These are phyloP conservation scores for Picus viridis DNA, from an alignment of 2,797 vertebrate genomes.

Conservation along the genomic window DNA sequence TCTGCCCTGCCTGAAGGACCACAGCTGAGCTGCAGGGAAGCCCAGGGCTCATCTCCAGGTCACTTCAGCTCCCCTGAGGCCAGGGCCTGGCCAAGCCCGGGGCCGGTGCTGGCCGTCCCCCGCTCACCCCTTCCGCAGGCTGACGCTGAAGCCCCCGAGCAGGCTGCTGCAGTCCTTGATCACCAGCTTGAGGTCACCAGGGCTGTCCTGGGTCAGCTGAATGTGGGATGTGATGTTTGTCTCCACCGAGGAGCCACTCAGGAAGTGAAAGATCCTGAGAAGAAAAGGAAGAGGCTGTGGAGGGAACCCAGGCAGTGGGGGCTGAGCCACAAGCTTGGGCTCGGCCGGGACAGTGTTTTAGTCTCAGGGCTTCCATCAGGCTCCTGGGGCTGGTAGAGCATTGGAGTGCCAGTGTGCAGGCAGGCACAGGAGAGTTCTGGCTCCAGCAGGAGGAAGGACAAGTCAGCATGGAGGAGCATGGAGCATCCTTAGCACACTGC, in stretches of 20 bases:
- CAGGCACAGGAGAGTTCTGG: neutral
- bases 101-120: neutral
- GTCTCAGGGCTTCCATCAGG: neutral
- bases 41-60: no score
- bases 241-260: neutral
- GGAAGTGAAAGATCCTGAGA: constrained; percentile 25
- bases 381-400: neutral
- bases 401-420: neutral
- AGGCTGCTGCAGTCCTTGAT: constrained; percentile 44
- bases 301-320: neutral
- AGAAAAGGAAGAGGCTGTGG: neutral
- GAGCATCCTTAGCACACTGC: neutral
- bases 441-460: neutral
- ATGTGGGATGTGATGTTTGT: constrained; percentile 14
- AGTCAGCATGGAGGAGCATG: neutral
- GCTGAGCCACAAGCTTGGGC: accelerated
- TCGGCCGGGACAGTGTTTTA: accelerated
- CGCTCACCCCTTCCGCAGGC: neutral
- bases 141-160: neutral
- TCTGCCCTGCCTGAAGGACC: neutral
- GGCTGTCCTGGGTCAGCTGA: neutral
- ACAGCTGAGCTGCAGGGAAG: neutral
- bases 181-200: neutral
- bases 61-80: no score
- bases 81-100: no score